Evolutionary conservation across 1,140 invertebrate genomes (phyloP), one percentile per base, ranked within the genome.

Genomic region (Thalassaphorura encarpata): DNA sequence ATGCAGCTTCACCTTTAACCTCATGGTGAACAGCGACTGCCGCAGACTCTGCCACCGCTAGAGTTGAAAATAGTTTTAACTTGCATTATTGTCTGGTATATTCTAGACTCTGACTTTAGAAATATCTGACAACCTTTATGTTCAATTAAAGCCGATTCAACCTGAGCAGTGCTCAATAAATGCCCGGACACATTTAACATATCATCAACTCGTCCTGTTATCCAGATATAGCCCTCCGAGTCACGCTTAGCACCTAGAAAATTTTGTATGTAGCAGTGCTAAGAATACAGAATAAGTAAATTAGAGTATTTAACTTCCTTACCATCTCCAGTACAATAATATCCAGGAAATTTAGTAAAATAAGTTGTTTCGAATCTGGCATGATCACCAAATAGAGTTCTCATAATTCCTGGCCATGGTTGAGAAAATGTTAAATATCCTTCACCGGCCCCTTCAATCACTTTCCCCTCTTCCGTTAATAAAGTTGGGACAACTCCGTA

Each of bases 161-260:
- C 60, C 76, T 98, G 90, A 0, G 95, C 89, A 0, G 96, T 99
- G 52, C 90, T 95, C 78, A 99, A 85, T 19, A 98, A 73, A 75
- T 99, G 95, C 0, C 95, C 95, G 1, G 91, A 96, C 1, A 98
- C 93, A 72, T 99, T 98, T 47, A 98, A 73, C 89, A 98, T 93
- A 68, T 99, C 95, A 71, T 98, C 95, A 16, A 97, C 87, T 47
- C 95, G 80, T 0, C 95, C 95, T 1, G 94, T 97, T 21, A 99
- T 84, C 92, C 93, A 98, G 18, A 95, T 73, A 71, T 96, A 97
- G 2, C 94, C 94, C 72, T 99, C 94, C 15, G 81, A 77, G 70
- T 98, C 95, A 54, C 92, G 74, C 66, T 80, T 79, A 0, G 89
- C 92, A 50, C 91, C 90, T 89, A 58, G 2, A 72, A 28, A 23